Evolutionary conservation across 2,888 invertebrate genomes (phyloP), one percentile per base, ranked within the genome.

Genomic region (Phalangium opilio): DNA sequence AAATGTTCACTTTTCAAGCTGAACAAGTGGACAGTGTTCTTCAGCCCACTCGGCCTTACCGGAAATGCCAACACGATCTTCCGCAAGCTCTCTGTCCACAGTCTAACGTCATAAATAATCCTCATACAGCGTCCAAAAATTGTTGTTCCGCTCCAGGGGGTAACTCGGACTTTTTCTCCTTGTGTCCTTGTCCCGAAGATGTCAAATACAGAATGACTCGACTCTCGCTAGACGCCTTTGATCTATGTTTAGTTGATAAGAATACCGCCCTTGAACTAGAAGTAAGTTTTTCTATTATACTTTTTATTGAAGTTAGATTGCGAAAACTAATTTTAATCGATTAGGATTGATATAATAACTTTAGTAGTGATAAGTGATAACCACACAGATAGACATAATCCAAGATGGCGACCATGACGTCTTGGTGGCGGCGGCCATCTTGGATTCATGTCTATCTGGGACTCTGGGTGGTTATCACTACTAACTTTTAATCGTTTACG

Each of bases 141-240:
- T 27, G 27, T 8, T 27, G 27, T 27, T 45, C 55, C 43, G 61
- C 63, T 43, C 78, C 79, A 57, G 27, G 27, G 4, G 27, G 27
- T 7, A 27, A 27, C 8, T 27, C 27, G 8, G 27, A 27, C 8
- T 27, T 27, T 27, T 27, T 27, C 8, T 27, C 27, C 27, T 27
- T 27, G 27, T 86, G 85, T 60, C 83, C 84, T 2, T 76, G 82
- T 2, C 70, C 79, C 1, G 83, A 83, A 59, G 81, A 84, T 57
- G 79, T 95, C 48, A 96, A 95, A 64, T 96, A 96, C 67, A 77
- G 83, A 64, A 84, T 96, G 81, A 81, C 85, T 5, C 74, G 96
- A 41, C 74, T 90, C 2, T 81, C 86, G 1, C 72, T 93, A 32
- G 91, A 93, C 67, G 79, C 83, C 2, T 71, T 96, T 2, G 89